Evolutionary conservation across 2,888 invertebrate genomes (phyloP), one percentile per base, ranked within the genome.

Genomic region (Mayetiola destructor): DNA sequence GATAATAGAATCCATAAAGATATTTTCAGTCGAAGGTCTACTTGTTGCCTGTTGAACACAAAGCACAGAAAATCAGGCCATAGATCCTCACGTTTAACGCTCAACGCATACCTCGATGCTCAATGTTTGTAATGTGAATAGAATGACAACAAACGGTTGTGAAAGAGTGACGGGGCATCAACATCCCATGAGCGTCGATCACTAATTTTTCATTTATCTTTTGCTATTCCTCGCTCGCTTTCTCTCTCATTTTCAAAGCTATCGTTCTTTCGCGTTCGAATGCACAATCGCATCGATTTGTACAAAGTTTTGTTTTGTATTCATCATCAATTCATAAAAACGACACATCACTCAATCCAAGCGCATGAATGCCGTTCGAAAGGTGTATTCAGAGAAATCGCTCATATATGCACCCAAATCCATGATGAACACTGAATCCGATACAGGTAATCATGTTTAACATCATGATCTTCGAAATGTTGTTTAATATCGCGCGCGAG

Each of bases 1-100:
- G 48, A 48, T 48, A 48, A 48, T 48, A 48, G 48, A 48, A 48
- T 48, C 48, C 48, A 48, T 48, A 48, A 48, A 48, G 48, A n/a
- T 48, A 48, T 48, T 14, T 48, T n/a, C 27, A 48, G n/a, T n/a
- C n/a, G n/a, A n/a, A n/a, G n/a, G n/a, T n/a, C n/a, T n/a, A n/a
- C n/a, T n/a, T n/a, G n/a, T n/a, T n/a, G n/a, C n/a, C n/a, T n/a
- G n/a, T n/a, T n/a, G n/a, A n/a, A n/a, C n/a, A n/a, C n/a, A n/a
- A n/a, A n/a, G n/a, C n/a, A n/a, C n/a, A n/a, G n/a, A n/a, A n/a
- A n/a, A n/a, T n/a, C n/a, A n/a, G n/a, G n/a, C n/a, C n/a, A n/a
- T n/a, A n/a, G n/a, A n/a, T n/a, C n/a, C n/a, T n/a, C n/a, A n/a
- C n/a, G n/a, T n/a, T n/a, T n/a, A n/a, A n/a, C n/a, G n/a, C n/a